Evolutionary conservation across 2,797 vertebrate species (phyloP).

Genomic region (Chelonia mydas): DNA sequence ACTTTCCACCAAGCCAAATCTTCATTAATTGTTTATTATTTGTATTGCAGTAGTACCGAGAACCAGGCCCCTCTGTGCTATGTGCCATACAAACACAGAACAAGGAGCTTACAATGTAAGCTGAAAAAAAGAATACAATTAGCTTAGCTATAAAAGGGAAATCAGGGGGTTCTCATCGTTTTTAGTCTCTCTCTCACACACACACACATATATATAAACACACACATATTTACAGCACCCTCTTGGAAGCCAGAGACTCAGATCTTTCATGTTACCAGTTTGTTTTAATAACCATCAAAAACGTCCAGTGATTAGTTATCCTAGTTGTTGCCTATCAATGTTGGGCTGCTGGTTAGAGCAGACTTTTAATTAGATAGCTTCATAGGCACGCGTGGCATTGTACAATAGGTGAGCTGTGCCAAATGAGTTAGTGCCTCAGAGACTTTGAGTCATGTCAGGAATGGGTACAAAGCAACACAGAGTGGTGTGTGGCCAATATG

Average conservation of each 20-base stretch:
- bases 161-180: neutral
- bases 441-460: neutral
- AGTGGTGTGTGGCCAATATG: neutral
- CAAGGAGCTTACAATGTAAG: neutral
- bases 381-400: accelerated
- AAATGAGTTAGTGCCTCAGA: neutral
- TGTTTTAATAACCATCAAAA: neutral
- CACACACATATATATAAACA: too few species aligned
- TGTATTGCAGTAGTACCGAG: neutral
- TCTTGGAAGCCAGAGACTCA: neutral
- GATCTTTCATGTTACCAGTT: neutral
- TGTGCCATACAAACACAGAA: neutral
- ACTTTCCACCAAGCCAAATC: neutral
- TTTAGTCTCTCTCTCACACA: neutral
- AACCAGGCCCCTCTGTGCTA: neutral
- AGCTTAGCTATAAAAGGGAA: neutral
- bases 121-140: accelerated
- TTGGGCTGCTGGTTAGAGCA: neutral
- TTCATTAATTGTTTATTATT: neutral
- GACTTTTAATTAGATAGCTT: neutral
- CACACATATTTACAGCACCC: neutral
- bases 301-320: neutral
- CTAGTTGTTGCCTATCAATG: neutral
- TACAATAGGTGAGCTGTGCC: neutral
- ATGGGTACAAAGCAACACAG: neutral